Conservation (phyloP, 2,797 vertebrate genomes). For the Crocodylus rhombifer region DNA sequence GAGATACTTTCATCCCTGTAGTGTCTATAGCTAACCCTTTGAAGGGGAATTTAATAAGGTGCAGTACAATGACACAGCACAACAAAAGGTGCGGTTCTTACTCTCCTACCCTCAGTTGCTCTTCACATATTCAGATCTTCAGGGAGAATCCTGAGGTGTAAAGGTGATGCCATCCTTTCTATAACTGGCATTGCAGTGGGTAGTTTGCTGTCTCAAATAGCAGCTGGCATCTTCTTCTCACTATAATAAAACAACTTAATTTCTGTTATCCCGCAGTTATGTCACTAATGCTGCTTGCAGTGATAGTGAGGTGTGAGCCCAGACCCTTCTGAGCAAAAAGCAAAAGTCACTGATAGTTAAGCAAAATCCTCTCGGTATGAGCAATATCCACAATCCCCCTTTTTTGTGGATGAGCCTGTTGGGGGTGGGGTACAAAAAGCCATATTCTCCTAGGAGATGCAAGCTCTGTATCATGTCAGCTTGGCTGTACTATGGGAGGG, state of each 20-base stretch:
- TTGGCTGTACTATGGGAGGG: neutral
- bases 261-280: neutral
- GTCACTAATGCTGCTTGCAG: neutral
- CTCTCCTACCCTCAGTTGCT: neutral
- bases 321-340: neutral
- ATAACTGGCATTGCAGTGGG: neutral
- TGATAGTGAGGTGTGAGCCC: neutral
- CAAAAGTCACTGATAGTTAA: neutral
- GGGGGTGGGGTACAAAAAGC: neutral
- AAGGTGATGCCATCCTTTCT: neutral
- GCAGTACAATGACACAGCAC: neutral
- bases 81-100: fast-evolving
- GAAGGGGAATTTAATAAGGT: neutral
- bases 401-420: neutral
- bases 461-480: neutral
- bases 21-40: neutral
- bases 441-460: neutral
- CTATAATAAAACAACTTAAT: neutral
- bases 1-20: neutral
- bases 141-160: neutral
- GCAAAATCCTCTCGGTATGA: neutral
- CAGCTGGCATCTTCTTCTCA: neutral
- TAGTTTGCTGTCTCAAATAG: neutral
- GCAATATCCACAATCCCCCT: neutral
- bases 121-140: neutral